These are phyloP conservation scores for Erebia epiphron DNA, from an alignment of 2,888 invertebrate species.

Conservation along the genomic window DNA sequence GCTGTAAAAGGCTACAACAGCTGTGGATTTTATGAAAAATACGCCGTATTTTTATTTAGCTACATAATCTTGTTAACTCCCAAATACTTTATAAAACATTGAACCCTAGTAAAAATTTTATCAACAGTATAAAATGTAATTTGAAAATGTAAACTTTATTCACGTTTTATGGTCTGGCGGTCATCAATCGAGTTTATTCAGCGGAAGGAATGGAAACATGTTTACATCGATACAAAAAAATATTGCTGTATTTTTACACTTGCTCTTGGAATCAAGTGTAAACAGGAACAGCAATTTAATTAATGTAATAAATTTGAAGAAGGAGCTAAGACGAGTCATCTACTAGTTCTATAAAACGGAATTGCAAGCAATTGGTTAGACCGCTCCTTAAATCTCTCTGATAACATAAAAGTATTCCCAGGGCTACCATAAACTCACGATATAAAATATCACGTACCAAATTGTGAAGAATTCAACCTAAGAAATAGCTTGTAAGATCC, in stretches of 20 bases:
- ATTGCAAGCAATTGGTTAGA: conserved; percentile 1
- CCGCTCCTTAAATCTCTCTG: not conserved
- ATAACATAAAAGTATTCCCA: conserved; percentile 14
- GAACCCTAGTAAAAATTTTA: conserved; percentile 20
- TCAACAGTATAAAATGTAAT: conserved; percentile 23
- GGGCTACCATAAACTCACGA: not conserved
- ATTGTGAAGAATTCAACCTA: not conserved
- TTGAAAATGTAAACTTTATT: conserved; percentile 26
- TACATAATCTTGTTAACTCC: conserved; percentile 2
- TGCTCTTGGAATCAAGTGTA: not conserved
- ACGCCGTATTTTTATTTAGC: not conserved
- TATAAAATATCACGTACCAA: conserved; percentile 3
- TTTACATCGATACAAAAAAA: conserved; percentile 18
- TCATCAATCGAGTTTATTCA: conserved; percentile 27
- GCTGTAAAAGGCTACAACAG: no score
- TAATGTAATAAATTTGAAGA: not conserved
- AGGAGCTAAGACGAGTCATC: not conserved
- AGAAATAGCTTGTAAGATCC: not conserved
- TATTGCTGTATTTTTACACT: conserved; percentile 10
- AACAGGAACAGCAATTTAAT: not conserved
- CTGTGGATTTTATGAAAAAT: not conserved
- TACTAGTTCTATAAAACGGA: not conserved
- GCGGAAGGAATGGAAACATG: conserved; percentile 23
- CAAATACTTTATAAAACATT: conserved; percentile 22
- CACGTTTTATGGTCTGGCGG: conserved; percentile 26